Evolutionary conservation across 1,140 invertebrate species (phyloP), one percentile per base, ranked within the genome.

Genomic region (Drosophila mojavensis): DNA sequence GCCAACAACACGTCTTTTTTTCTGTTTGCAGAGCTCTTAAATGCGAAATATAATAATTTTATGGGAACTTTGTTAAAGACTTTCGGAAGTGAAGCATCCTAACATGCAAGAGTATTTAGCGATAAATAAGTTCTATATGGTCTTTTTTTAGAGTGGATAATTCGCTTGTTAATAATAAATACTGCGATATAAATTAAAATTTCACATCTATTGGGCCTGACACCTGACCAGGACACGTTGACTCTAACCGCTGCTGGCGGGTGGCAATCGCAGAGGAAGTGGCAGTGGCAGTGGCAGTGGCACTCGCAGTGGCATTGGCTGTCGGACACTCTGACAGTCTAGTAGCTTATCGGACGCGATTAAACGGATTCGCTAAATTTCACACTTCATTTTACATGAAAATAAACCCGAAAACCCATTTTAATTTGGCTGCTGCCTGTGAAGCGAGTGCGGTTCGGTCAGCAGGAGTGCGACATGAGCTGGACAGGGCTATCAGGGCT

Each of bases 331-430:
- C 43, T 45, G 15, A 17, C 30, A 61, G 30, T 48, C 51, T 69
- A 63, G 60, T 58, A 85, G 82, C 88, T 77, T 81, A 67, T 75
- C 71, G 72, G 66, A 36, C 62, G 68, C 81, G 79, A 83, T 90
- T 90, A 80, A 78, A 72, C 45, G 50, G 79, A 90, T 90, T 90
- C 86, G 86, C 88, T 86, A 90, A 90, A 90, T 90, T 90, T 90
- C 86, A 90, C 86, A 90, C 86, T 80, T 90, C 82, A 78, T 61
- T 88, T 83, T 74, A 72, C 83, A 71, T 77, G 65, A 79, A 86
- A 88, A 86, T 86, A 86, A 86, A 86, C 68, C 62, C 43, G 39
- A 86, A 86, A 86, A 65, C 62, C 43, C 39, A 75, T 56, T 75
- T 64, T 24, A 59, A 54, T 64, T 84, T 79, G 56, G 66, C 47